Conservation (phyloP, 2,888 invertebrate species). For the Plemyria rubiginata region DNA sequence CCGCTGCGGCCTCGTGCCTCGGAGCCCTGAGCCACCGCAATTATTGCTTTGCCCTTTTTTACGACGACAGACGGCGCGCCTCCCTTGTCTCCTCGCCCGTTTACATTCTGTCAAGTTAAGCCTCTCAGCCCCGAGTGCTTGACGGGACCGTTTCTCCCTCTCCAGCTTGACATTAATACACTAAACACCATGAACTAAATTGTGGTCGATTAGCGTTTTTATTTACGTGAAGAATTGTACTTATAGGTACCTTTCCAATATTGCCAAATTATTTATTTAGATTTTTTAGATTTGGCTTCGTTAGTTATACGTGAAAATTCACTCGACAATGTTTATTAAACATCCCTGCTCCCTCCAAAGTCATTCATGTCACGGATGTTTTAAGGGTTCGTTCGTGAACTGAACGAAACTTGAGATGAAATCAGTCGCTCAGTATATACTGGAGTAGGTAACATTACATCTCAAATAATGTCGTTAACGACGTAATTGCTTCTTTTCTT, state of each 20-base stretch:
- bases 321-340: not conserved
- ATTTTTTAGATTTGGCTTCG: not conserved
- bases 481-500: not conserved
- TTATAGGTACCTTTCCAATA: conserved; percentile 10
- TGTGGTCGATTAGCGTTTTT: conserved; percentile 39
- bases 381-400: too few relatives aligned
- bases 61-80: conserved; percentile 60
- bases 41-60: conserved; percentile 72
- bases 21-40: conserved; percentile 59
- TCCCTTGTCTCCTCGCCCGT: conserved; percentile 62
- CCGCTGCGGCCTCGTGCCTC: conserved; percentile 55
- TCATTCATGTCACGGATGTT: too few relatives aligned
- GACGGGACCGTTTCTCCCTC: conserved; percentile 56
- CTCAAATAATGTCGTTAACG: not conserved
- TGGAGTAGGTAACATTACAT: too few relatives aligned
- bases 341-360: not conserved
- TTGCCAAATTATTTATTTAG: not conserved
- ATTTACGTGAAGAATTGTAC: conserved; percentile 22
- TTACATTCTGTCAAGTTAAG: conserved; percentile 72
- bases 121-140: conserved; percentile 61
- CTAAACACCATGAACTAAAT: conserved; percentile 46
- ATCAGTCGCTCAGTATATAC: too few relatives aligned
- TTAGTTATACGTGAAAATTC: not conserved
- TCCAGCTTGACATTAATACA: conserved; percentile 54
- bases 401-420: too few relatives aligned